These are phyloP conservation scores for Ctena decussata DNA, from an alignment of 2,888 invertebrate species.

Conservation along the genomic window DNA sequence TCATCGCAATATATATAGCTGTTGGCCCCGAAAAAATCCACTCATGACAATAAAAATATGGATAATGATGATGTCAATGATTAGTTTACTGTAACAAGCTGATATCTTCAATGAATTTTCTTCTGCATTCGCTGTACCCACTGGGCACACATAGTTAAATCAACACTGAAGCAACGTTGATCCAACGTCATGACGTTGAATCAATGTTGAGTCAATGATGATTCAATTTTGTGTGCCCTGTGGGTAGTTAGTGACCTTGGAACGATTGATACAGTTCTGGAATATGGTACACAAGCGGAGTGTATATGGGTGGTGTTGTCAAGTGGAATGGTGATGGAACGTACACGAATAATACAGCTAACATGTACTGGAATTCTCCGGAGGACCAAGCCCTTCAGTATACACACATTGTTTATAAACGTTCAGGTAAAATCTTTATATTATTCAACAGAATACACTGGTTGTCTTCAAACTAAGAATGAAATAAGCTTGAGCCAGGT, in stretches of 20 bases:
- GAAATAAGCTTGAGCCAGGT: no score
- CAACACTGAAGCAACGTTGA: no score
- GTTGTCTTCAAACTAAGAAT: no score
- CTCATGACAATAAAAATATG: background rate
- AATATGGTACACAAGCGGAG: constrained; percentile 54
- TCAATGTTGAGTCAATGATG: no score
- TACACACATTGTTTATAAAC: constrained; percentile 24
- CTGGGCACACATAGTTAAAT: no score
- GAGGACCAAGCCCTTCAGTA: background rate
- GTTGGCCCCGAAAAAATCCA: no score
- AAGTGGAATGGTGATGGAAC: constrained; percentile 57
- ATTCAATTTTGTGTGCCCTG: no score
- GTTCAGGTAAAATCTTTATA: constrained; percentile 29
- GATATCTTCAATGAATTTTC: background rate
- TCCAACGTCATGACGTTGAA: no score
- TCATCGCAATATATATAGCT: no score
- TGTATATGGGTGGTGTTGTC: background rate
- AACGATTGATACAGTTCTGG: constrained; percentile 4
- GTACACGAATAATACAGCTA: constrained; percentile 25
- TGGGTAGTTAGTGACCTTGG: no score
- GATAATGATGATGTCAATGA: background rate
- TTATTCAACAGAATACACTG: no score
- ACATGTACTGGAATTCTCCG: constrained; percentile 23
- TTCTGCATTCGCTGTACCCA: no score
- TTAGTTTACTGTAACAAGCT: background rate